Evolutionary conservation across 2,797 vertebrate genomes (phyloP), one percentile per base, ranked within the genome.

Genomic region (Pelodytes ibericus): DNA sequence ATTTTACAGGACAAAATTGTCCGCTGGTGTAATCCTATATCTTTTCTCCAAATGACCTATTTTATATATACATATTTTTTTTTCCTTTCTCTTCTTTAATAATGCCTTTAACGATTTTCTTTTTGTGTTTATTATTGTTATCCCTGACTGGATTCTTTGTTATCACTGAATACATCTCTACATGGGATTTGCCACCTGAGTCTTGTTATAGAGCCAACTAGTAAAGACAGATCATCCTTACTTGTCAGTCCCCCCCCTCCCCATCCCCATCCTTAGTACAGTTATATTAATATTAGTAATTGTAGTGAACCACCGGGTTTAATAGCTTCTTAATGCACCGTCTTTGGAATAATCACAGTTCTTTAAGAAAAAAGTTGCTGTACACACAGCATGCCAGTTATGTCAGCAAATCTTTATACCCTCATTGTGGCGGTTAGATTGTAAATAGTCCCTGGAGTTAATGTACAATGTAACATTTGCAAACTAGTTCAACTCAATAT

Each of bases 391-490:
- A 1, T 72, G 77, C 72, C 82, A 75, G 61, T 58, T 75, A 16
- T 69, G 74, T 86, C 87, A 87, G 87, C 84, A 87, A 83, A 84
- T 82, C 61, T 82, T 80, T 76, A 44, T 16, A 22, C 62, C 82
- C 84, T 86, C 81, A 68, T 79, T 80, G 68, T 24, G 81, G 74
- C 44, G 78, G 84, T 87, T 82, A 88, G 85, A 67, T 72, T 76
- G 79, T 82, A 83, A 87, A 85, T 83, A 84, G 73, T 83, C 85
- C 81, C 81, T 20, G 72, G 71, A 81, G 83, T 79, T 87, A 82
- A 80, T 74, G 83, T 29, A 87, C 81, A 85, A 25, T 81, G 85
- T 82, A 86, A 81, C 81, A 76, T 44, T 74, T 74, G 33, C 71
- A 85, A 84, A 76, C 41, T 73, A 82, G 71, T 83, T 71, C 84